Conservation (phyloP, 1,140 invertebrate genomes). For the Lordiphosa mommai region DNA sequence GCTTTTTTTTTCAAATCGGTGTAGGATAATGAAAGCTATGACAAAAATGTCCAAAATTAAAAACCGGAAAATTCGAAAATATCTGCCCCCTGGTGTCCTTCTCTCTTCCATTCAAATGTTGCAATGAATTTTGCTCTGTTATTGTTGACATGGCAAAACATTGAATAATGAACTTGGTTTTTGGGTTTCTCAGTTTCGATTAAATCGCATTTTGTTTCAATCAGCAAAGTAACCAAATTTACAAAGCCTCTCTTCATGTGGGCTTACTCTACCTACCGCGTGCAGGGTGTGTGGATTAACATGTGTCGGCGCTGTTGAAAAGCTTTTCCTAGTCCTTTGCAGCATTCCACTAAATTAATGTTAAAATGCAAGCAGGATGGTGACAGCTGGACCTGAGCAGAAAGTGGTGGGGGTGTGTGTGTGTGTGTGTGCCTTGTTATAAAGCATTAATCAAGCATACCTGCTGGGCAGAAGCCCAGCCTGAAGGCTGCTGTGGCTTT, state of each 20-base stretch:
- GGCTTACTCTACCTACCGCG: background rate
- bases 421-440: slow-evolving; percentile 54
- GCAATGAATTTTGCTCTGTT: no score
- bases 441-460: slow-evolving; percentile 78
- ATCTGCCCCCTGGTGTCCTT: no score
- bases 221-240: slow-evolving; percentile 8
- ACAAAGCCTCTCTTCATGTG: background rate
- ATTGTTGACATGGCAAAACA: no score
- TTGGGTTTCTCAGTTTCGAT: no score
- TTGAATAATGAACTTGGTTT: no score
- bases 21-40: no score
- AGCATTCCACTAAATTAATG: slow-evolving; percentile 74
- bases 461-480: slow-evolving; percentile 48
- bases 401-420: background rate
- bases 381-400: slow-evolving; percentile 23
- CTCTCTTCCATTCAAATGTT: no score
- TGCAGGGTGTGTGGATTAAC: slow-evolving; percentile 41
- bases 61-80: no score
- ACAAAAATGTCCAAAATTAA: no score
- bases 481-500: slow-evolving; percentile 36
- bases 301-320: slow-evolving; percentile 63
- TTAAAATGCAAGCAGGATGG: slow-evolving; percentile 56
- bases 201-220: background rate
- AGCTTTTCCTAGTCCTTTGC: slow-evolving; percentile 47
- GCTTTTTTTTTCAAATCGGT: no score